Evolutionary conservation across 2,888 invertebrate genomes (phyloP).

Genomic region (Serripes groenlandicus): DNA sequence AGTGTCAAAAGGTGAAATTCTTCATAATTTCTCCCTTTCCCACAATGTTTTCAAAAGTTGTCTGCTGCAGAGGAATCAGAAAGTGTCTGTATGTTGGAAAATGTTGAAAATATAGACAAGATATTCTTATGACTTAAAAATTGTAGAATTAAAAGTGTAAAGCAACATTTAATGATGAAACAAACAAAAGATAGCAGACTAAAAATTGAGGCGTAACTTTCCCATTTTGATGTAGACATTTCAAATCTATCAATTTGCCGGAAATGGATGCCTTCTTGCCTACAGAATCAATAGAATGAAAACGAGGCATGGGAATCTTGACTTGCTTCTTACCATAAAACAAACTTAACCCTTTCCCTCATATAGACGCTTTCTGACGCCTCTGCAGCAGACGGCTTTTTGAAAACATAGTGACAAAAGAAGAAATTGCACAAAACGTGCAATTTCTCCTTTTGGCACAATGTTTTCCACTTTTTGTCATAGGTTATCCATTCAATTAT

Average conservation of each 20-base stretch:
- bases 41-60: not conserved
- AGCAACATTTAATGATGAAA: too few species aligned
- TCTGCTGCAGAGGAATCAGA: too few species aligned
- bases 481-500: too few species aligned
- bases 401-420: not conserved
- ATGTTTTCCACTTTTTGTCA: not conserved
- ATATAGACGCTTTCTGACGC: not conserved
- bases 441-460: not conserved
- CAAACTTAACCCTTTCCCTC: not conserved
- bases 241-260: not conserved
- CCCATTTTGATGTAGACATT: not conserved
- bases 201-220: not conserved
- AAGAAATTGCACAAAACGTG: not conserved
- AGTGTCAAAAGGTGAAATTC: not conserved
- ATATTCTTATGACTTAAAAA: too few species aligned
- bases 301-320: not conserved
- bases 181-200: not conserved
- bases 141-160: too few species aligned
- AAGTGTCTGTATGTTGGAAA: too few species aligned
- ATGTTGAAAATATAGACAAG: too few species aligned
- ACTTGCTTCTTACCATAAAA: not conserved
- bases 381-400: not conserved
- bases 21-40: not conserved
- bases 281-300: not conserved
- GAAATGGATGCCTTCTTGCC: not conserved